Evolutionary conservation across 1,140 invertebrate species (phyloP).

Genomic region (Mactra quadrangularis): DNA sequence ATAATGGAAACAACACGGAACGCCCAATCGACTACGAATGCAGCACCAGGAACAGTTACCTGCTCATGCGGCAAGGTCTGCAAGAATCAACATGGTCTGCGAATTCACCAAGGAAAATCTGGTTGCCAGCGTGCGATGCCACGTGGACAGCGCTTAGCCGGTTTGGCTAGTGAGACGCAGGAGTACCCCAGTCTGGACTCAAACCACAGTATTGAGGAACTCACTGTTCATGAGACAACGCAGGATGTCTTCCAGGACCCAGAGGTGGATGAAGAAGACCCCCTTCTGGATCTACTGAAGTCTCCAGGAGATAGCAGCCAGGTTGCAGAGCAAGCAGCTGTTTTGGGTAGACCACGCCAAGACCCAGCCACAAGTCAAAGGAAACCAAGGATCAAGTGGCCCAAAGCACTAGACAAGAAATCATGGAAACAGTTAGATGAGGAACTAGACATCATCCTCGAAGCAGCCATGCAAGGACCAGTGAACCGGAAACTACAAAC

Average conservation of each 20-base stretch:
- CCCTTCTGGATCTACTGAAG: slow-evolving; percentile 30
- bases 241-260: neutral
- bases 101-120: slow-evolving; percentile 37
- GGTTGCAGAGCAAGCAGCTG: neutral
- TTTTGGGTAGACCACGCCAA: slow-evolving; percentile 24
- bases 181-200: slow-evolving; percentile 39
- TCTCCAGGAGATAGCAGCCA: neutral
- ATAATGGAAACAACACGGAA: slow-evolving; percentile 9
- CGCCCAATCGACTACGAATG: slow-evolving; percentile 38
- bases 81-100: slow-evolving; percentile 38
- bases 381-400: slow-evolving; percentile 39
- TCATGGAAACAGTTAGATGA: slow-evolving; percentile 28
- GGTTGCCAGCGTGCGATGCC: slow-evolving; percentile 40
- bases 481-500: slow-evolving; percentile 22
- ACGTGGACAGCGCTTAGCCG: slow-evolving; percentile 25
- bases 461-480: slow-evolving; percentile 47
- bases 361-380: slow-evolving; percentile 5
- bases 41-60: slow-evolving; percentile 19
- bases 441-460: slow-evolving; percentile 35
- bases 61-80: slow-evolving; percentile 40
- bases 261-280: slow-evolving; percentile 1
- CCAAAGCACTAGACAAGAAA: slow-evolving; percentile 38
- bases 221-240: neutral
- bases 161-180: slow-evolving; percentile 40
- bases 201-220: slow-evolving; percentile 36